These are phyloP conservation scores for Netelia inedita DNA, from an alignment of 2,888 invertebrate genomes.

Conservation along the genomic window DNA sequence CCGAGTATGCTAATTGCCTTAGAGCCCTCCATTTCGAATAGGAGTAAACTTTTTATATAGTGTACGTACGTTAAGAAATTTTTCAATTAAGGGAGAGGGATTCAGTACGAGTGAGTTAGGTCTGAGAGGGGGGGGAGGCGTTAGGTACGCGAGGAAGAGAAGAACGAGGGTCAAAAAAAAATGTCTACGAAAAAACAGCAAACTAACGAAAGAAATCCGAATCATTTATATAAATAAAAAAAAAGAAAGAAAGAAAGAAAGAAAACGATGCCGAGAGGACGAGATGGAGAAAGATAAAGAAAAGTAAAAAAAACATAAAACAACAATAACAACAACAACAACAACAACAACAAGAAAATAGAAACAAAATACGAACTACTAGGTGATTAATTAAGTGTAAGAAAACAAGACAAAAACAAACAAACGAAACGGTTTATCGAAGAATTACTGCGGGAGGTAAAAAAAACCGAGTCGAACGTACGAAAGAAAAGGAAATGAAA, in stretches of 20 bases:
- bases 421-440: slow-evolving; percentile 38
- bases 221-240: slow-evolving; percentile 24
- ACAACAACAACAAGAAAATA: slow-evolving; percentile 41
- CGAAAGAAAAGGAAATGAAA: background rate
- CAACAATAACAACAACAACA: background rate
- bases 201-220: slow-evolving; percentile 34
- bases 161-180: background rate
- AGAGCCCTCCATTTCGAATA: slow-evolving; percentile 73
- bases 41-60: slow-evolving; percentile 62
- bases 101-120: background rate
- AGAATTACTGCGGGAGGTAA: slow-evolving; percentile 70
- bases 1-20: slow-evolving; percentile 65
- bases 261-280: background rate
- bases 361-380: slow-evolving; percentile 75
- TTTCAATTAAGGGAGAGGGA: slow-evolving; percentile 61
- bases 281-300: background rate
- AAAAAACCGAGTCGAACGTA: slow-evolving; percentile 6
- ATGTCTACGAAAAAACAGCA: too few relatives aligned
- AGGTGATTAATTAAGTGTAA: slow-evolving; percentile 75
- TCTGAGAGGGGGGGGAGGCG: background rate
- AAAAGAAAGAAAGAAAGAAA: background rate
- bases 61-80: slow-evolving; percentile 67
- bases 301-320: slow-evolving; percentile 27
- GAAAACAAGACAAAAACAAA: slow-evolving; percentile 23
- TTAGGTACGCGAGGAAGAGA: background rate